phyloP scores from a whole-genome alignment of 2,113 vertebrate species.

The Archilochus colubris region DNA sequence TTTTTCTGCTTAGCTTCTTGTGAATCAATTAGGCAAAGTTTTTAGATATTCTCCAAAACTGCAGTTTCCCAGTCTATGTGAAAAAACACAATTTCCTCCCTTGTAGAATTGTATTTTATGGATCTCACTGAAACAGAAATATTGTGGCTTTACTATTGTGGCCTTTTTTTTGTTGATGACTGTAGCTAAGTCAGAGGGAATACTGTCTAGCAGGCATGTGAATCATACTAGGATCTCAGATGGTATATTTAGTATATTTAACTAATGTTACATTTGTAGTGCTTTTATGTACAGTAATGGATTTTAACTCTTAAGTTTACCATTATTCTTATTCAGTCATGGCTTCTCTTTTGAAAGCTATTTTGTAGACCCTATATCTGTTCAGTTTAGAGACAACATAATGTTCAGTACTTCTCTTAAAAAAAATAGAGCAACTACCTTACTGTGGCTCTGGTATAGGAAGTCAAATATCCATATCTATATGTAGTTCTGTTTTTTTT shows the following conservation, averaged over 20 bases:
- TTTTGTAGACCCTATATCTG: not conserved
- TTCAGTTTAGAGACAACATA: not conserved
- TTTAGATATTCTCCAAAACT: not conserved
- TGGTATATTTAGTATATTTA: not conserved
- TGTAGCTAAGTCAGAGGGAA: not conserved
- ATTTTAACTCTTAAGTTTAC: not conserved
- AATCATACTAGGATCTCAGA: not conserved
- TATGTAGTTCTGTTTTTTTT: not conserved
- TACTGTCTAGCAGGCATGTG: not conserved
- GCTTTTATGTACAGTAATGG: not conserved
- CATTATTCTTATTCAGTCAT: accelerated
- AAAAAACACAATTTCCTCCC: not conserved
- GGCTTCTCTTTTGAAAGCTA: not conserved
- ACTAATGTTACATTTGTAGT: not conserved
- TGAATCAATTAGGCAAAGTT: not conserved
- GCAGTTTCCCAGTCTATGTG: not conserved
- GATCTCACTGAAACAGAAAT: not conserved
- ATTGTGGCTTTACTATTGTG: not conserved
- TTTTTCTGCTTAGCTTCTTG: not conserved
- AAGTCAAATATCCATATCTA: not conserved
- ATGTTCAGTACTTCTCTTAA: not conserved
- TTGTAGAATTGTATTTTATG: not conserved
- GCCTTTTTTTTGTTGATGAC: not conserved
- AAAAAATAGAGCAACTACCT: not conserved
- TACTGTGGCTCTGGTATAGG: not conserved